Evolutionary conservation across 2,797 vertebrate species (phyloP).

Genomic region (Acanthurus leucopareius): DNA sequence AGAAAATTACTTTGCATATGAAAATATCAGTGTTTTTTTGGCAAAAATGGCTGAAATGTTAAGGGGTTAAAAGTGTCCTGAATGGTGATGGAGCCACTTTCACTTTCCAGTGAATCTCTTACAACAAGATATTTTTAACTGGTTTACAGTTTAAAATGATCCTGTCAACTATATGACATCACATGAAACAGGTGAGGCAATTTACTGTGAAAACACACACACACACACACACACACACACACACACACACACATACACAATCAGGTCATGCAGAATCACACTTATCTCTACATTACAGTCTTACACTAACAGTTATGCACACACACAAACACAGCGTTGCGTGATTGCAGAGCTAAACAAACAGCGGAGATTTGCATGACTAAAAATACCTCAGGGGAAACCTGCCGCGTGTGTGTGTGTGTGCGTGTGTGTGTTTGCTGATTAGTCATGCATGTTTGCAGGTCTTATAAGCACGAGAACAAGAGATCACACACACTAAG

Average conservation of each 20-base stretch:
- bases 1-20: too few species aligned
- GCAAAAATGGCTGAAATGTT: too few species aligned
- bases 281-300: background rate
- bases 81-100: too few species aligned
- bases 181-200: background rate
- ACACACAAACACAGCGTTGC: constrained; percentile 6
- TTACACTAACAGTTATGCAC: background rate
- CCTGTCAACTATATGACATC: background rate
- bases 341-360: constrained; percentile 39
- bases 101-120: too few species aligned
- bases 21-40: too few species aligned
- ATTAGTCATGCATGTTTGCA: constrained; percentile 12
- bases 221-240: background rate
- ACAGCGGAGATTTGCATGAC: constrained; percentile 25
- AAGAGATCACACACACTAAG: background rate
- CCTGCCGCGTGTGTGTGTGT: constrained; percentile 27
- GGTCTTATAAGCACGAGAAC: background rate
- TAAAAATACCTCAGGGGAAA: constrained; percentile 33
- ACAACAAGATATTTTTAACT: too few species aligned
- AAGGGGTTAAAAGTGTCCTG: too few species aligned
- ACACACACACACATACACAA: background rate
- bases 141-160: background rate
- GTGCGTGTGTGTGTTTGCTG: constrained; percentile 2
- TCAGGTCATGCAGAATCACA: background rate
- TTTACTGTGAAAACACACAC: too few species aligned